Evolutionary conservation across 2,888 invertebrate species (phyloP), one percentile per base, ranked within the genome.

Genomic region (Quadroppia sp.): DNA sequence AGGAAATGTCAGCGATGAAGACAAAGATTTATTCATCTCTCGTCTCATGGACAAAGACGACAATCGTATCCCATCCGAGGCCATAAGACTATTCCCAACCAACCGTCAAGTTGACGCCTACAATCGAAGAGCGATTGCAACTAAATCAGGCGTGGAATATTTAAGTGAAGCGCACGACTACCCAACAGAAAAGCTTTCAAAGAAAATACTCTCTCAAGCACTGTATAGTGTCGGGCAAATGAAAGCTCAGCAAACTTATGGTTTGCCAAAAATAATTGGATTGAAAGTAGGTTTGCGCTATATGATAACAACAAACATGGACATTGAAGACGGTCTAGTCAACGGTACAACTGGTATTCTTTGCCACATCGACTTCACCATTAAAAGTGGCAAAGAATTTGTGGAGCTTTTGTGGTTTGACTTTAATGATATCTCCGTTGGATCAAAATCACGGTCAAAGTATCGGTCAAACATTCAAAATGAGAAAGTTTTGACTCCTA

Each of bases 281-380:
- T 25, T 71, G 50, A 75, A 71, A 25, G 64, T 20, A 13, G 76
- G 75, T 13, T 74, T 70, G 0, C 30, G 64, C 0, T 78, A 78
- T 30, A 76, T 79, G 69, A 67, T 79, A 3, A 45, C 75, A 3
- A 72, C 59, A 11, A 79, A 79, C 42, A 56, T 79, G 25, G 74
- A 76, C 48, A 75, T 75, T 0, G 1, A 53, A 0, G 78, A 78
- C 71, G 77, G 77, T 0, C 59, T 78, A 0, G 76, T 77, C 13
- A 79, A 79, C 73, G 78, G 78, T 15, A n/a, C 77, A 1, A 75
- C 72, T 9, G 78, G 78, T 25, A 71, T 53, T 1, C 30, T 78
- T 15, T 59, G 25, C 36, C 71, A 73, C 48, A 69, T 69, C 13
- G 20, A 67, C 13, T 15, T 23, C 4, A 7, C n/a, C n/a, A 23